Evolutionary conservation across 2,888 invertebrate genomes (phyloP).

Genomic region (Heliconius sara): DNA sequence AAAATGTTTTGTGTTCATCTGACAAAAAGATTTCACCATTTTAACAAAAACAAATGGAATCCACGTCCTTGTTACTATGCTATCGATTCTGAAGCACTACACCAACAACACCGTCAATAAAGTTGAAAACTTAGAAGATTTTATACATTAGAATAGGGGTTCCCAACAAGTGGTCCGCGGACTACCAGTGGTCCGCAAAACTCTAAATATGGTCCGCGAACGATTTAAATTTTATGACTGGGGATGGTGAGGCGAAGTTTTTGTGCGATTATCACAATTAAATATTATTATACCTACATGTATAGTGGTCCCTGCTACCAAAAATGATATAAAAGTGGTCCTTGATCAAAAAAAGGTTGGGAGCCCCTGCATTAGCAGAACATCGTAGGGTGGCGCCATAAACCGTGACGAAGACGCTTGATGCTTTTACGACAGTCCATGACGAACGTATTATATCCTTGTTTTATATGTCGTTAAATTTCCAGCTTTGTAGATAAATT

Average conservation of each 20-base stretch:
- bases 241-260: too few species aligned
- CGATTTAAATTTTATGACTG: too few species aligned
- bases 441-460: constrained; percentile 42
- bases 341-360: too few species aligned
- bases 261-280: too few species aligned
- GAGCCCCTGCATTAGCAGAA: neutral
- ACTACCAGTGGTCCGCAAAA: too few species aligned
- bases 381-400: constrained; percentile 51
- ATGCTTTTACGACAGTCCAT: constrained; percentile 66
- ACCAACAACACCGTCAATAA: neutral
- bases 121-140: neutral
- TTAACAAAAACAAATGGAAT: neutral
- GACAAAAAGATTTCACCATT: neutral
- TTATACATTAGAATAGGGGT: too few species aligned
- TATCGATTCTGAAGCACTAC: too few species aligned
- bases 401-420: constrained; percentile 63
- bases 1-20: neutral
- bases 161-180: too few species aligned
- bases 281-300: too few species aligned
- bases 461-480: constrained; percentile 66
- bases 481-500: constrained; percentile 60
- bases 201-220: too few species aligned
- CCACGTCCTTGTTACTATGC: neutral
- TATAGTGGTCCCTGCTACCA: too few species aligned
- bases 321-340: too few species aligned